Conservation (phyloP, 2,113 vertebrate species). For the Mobula birostris region DNA sequence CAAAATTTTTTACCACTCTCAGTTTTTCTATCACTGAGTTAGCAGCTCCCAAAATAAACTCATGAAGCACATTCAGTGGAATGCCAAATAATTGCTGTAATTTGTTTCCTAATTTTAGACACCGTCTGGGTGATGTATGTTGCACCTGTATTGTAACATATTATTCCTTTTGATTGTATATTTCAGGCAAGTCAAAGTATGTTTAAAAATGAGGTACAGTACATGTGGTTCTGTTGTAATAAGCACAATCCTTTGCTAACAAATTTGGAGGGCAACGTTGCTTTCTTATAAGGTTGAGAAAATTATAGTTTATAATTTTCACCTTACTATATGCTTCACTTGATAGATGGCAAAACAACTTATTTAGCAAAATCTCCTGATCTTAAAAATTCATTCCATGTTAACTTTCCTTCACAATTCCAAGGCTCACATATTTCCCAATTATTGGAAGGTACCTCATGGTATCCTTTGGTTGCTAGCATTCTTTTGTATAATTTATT, state of each 20-base stretch:
- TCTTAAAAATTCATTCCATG: not conserved
- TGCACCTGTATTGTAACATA: slow-evolving; percentile 19
- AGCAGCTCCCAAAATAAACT: slow-evolving; percentile 26
- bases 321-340: not conserved
- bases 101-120: slow-evolving; percentile 34
- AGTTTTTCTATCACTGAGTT: slow-evolving; percentile 7
- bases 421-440: not conserved
- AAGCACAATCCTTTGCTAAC: not conserved
- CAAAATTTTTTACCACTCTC: not conserved
- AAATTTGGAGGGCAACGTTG: not conserved
- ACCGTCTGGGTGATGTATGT: slow-evolving; percentile 12
- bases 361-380: not conserved
- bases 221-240: not conserved
- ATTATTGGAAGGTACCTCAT: not conserved
- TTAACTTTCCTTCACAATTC: not conserved
- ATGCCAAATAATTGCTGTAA: slow-evolving; percentile 34
- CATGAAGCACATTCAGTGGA: slow-evolving; percentile 12
- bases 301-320: slow-evolving; percentile 1
- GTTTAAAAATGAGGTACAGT: not conserved
- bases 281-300: not conserved
- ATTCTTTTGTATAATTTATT: not conserved
- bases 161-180: not conserved
- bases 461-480: not conserved
- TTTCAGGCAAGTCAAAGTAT: not conserved
- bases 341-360: not conserved